A percentile compares a stretch with the other conserved stretches of the same genome.
phyloP scores from a whole-genome alignment of 2,113 vertebrate species.

The Tretioscincus oriximinensis region DNA sequence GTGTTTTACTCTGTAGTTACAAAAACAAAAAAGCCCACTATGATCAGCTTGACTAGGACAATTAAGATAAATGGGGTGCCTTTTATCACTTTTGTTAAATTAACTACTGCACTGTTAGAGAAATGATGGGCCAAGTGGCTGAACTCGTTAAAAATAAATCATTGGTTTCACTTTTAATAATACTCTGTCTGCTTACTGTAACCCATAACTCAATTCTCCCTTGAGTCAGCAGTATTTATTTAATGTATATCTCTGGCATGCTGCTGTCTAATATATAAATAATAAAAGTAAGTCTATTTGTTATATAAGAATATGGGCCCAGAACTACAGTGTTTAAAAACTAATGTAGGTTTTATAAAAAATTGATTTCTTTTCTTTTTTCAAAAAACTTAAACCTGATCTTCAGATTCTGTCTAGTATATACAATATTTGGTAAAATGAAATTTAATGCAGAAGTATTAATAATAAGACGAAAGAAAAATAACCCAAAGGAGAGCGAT shows the following conservation, averaged over 20 bases:
- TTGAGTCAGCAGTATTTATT: slow-evolving; percentile 33
- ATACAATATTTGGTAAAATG: not conserved
- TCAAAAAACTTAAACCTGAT: not conserved
- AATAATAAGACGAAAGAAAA: not conserved
- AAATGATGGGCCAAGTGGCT: slow-evolving; percentile 30
- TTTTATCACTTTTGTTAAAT: slow-evolving; percentile 36
- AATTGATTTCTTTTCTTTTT: not conserved
- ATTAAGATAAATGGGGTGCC: slow-evolving; percentile 27
- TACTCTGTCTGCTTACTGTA: slow-evolving; percentile 35
- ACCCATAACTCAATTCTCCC: slow-evolving; percentile 29
- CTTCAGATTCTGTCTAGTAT: not conserved
- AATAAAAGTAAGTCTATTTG: slow-evolving; percentile 4
- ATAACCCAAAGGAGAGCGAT: no score
- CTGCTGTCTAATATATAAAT: slow-evolving; percentile 22
- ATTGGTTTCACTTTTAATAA: slow-evolving; percentile 39
- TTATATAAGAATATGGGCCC: not conserved
- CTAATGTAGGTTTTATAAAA: not conserved
- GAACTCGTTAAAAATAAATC: slow-evolving; percentile 41
- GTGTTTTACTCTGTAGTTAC: not conserved
- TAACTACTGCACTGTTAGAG: slow-evolving; percentile 20
- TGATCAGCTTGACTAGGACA: slow-evolving; percentile 25
- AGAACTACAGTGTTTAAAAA: not conserved
- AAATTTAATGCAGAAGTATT: slow-evolving; percentile 19
- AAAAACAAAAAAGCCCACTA: not conserved
- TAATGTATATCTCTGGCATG: slow-evolving; percentile 34